Evolutionary conservation across 2,797 vertebrate species (phyloP), one percentile per base, ranked within the genome.

Genomic region (Gadopsis marmoratus): DNA sequence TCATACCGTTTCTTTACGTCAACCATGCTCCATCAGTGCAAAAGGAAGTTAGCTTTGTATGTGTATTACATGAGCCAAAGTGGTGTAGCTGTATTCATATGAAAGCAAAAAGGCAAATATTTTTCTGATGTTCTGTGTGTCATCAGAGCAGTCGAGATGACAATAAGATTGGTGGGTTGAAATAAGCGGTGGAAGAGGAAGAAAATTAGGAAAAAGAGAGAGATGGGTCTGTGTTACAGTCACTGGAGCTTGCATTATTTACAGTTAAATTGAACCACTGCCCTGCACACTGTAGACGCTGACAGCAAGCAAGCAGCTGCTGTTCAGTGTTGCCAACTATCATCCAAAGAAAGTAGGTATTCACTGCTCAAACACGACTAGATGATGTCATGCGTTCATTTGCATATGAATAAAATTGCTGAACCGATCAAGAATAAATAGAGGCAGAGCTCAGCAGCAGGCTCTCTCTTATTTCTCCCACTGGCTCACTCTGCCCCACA

Each of bases 341-440:
- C 71, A 83, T 86, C 71, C 60, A 68, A 79, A 74, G 68, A 86
- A 83, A 83, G 81, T 62, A 83, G 74, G 86, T 80, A 86, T 85
- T 88, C 67, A 50, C 69, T 72, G 76, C 65, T 87, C 84, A 88
- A 84, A 90, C 89, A 82, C 68, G 79, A 85, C 62, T 65, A 55
- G 84, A 84, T 91, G 91, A 92, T 89, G 90, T 91, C 90, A 93
- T 69, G n/a, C 0, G 0, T 21, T 79, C 53, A 86, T 93, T 91
- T 93, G 86, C 91, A 91, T 93, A 86, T 89, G 90, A 93, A 91
- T 92, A 53, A 67, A 91, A 92, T 62, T 91, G 90, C 90, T 93
- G 89, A 91, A 90, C 69, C 76, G 85, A 89, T 89, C 69, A 86
- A 77, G 90, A 87, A 90, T 89, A 91, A 92, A 92, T 79, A 86